Percentiles rank a stretch among this genome's conserved stretches.
phyloP scores from a whole-genome alignment of 2,888 invertebrate species.

The Dinocampus coccinellae region DNA sequence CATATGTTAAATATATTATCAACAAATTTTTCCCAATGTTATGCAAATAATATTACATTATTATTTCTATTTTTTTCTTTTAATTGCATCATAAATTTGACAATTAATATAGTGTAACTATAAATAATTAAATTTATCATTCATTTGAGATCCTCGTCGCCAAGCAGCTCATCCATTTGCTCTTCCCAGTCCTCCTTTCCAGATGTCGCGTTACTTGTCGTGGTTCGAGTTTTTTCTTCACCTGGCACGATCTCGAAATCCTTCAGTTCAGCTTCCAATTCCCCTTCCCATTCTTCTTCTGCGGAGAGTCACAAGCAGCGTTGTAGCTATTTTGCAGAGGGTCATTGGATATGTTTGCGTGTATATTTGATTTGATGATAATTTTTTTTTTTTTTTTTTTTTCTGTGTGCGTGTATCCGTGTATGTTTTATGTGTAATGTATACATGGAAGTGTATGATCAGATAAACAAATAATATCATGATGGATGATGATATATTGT shows the following conservation, averaged over 20 bases:
- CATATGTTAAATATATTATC: not conserved
- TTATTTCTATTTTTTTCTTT: no score
- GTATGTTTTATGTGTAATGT: slow-evolving; percentile 29
- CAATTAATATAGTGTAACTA: slow-evolving; percentile 17
- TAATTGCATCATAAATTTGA: not conserved
- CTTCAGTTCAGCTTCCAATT: slow-evolving; percentile 93
- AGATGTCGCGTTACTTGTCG: slow-evolving; percentile 29
- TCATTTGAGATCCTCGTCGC: slow-evolving; percentile 75
- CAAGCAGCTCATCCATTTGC: slow-evolving; percentile 79
- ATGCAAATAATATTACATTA: not conserved
- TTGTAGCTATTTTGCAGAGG: slow-evolving; percentile 63
- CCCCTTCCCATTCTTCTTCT: slow-evolving; percentile 96
- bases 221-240: slow-evolving; percentile 47
- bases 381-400: slow-evolving; percentile 25
- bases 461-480: not conserved
- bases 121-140: slow-evolving; percentile 33
- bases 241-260: slow-evolving; percentile 91
- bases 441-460: slow-evolving; percentile 26
- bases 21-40: not conserved
- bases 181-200: slow-evolving; percentile 77
- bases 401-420: slow-evolving; percentile 33
- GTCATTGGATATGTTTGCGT: slow-evolving; percentile 52
- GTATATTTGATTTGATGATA: slow-evolving; percentile 24
- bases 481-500: not conserved
- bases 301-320: slow-evolving; percentile 68